These are phyloP conservation scores for Lysandra coridon DNA, from an alignment of 2,888 invertebrate genomes.

Conservation along the genomic window DNA sequence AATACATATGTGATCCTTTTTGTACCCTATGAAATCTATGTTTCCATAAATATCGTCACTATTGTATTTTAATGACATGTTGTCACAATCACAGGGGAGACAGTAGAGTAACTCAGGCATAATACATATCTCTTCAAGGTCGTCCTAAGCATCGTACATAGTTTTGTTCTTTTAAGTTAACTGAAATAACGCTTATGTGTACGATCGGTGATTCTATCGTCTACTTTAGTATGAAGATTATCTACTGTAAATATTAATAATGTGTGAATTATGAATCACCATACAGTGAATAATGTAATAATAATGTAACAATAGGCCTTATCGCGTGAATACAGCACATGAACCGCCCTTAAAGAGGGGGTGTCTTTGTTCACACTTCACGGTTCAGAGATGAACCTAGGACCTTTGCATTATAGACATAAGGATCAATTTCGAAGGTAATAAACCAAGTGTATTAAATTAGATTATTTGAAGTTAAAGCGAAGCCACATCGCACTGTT, in stretches of 20 bases:
- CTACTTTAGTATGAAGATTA: neutral
- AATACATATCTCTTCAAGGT: no score
- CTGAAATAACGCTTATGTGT: neutral
- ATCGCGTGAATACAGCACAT: neutral
- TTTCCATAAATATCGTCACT: no score
- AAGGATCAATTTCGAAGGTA: neutral
- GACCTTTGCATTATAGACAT: neutral
- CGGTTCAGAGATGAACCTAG: neutral
- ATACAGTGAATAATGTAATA: neutral
- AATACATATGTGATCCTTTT: no score
- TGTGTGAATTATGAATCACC: neutral
- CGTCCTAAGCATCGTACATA: no score
- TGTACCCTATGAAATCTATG: no score
- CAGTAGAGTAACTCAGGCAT: no score
- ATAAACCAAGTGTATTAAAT: neutral
- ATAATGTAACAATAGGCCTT: neutral
- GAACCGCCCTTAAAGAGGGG: neutral
- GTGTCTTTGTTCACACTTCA: constrained; percentile 4
- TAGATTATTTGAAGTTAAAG: neutral
- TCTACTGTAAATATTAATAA: neutral
- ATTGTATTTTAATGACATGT: no score
- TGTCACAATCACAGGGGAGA: no score
- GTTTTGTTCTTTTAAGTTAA: neutral
- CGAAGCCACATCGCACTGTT: neutral
- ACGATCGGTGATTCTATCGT: no score